A percentile compares a stretch with the other conserved stretches of the same genome.
Evolutionary conservation across 2,113 vertebrate species (phyloP).

Genomic region (Gambusia affinis): DNA sequence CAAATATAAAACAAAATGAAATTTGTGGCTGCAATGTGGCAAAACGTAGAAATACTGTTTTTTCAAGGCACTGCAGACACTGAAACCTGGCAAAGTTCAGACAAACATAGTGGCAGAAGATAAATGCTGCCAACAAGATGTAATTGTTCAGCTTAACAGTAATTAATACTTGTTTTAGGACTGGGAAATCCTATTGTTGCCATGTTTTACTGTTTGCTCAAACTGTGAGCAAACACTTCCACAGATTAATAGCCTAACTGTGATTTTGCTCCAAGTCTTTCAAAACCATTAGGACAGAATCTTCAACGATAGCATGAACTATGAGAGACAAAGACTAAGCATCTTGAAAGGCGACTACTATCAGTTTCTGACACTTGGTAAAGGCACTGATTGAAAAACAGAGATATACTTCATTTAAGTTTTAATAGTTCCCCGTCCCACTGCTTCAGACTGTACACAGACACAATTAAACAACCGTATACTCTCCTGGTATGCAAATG

Average conservation of each 20-base stretch:
- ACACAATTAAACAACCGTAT: slow-evolving; percentile 57
- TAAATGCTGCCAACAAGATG: slow-evolving; percentile 45
- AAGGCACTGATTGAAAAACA: slow-evolving; percentile 16
- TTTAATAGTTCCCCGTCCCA: slow-evolving; percentile 29
- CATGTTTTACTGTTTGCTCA: slow-evolving; percentile 26
- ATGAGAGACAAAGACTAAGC: slow-evolving; percentile 20
- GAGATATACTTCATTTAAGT: slow-evolving; percentile 17
- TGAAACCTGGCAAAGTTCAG: slow-evolving; percentile 26
- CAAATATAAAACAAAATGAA: background rate
- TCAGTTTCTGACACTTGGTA: slow-evolving; percentile 26
- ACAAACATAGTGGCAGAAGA: slow-evolving; percentile 36
- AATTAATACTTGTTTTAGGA: slow-evolving; percentile 33
- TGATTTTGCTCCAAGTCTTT: slow-evolving; percentile 18
- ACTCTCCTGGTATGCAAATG: slow-evolving; percentile 65
- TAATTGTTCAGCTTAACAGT: slow-evolving; percentile 40
- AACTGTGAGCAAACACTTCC: slow-evolving; percentile 5
- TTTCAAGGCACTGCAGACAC: background rate
- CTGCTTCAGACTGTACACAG: slow-evolving; percentile 25
- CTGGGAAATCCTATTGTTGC: slow-evolving; percentile 20
- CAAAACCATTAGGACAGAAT: slow-evolving; percentile 7
- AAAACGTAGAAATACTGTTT: background rate
- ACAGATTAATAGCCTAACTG: slow-evolving; percentile 19
- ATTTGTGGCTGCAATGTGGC: background rate
- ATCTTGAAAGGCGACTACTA: slow-evolving; percentile 12
- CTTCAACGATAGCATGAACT: slow-evolving; percentile 15